Conservation (phyloP, 1,140 invertebrate species). For the Armadillidium nasatum region DNA sequence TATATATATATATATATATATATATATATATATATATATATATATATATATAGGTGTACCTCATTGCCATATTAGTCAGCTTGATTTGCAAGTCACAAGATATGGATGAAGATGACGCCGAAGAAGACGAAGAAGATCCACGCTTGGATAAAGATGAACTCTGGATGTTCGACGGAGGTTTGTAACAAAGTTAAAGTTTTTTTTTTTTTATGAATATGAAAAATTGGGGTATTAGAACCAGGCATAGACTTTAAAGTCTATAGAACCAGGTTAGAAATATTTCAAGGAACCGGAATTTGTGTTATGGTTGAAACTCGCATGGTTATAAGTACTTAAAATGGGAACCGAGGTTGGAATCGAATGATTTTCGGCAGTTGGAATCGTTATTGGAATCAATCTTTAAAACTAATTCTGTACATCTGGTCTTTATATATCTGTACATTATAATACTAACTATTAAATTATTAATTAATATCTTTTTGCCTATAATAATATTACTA, state of each 20-base stretch:
- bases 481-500: too few species aligned
- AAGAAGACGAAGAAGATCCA: slow-evolving; percentile 53
- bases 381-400: too few species aligned
- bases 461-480: too few species aligned
- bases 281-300: background rate
- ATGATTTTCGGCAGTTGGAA: too few species aligned
- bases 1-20: background rate
- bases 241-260: background rate
- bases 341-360: too few species aligned
- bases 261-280: background rate
- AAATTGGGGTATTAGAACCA: background rate
- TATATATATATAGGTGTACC: slow-evolving; percentile 49
- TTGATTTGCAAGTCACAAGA: slow-evolving; percentile 54
- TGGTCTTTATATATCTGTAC: too few species aligned
- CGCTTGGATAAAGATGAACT: slow-evolving; percentile 47
- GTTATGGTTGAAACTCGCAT: background rate
- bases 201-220: too few species aligned
- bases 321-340: too few species aligned
- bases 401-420: too few species aligned
- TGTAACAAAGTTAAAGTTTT: too few species aligned
- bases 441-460: too few species aligned
- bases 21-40: slow-evolving; percentile 25
- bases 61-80: slow-evolving; percentile 54
- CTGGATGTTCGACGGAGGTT: slow-evolving; percentile 23
- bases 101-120: slow-evolving; percentile 52